Percentiles rank a stretch among this genome's conserved stretches.
These are phyloP conservation scores for Pygocentrus nattereri DNA, from an alignment of 2,797 vertebrate species.

Conservation along the genomic window DNA sequence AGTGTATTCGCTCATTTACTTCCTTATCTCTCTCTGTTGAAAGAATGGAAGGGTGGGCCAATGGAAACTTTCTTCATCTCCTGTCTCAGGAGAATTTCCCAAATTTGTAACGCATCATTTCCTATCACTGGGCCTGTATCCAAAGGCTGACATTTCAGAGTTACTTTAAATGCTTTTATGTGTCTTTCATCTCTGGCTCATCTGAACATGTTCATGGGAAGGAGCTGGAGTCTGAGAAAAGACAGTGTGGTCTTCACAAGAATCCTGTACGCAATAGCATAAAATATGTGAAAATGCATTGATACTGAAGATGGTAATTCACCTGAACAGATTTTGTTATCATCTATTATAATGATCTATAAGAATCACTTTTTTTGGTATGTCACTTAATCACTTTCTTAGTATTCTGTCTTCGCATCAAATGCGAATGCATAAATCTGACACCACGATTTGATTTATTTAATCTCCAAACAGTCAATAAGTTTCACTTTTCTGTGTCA, in stretches of 20 bases:
- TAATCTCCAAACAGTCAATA: too few species aligned
- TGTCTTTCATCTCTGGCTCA: conserved; percentile 5
- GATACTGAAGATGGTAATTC: neutral
- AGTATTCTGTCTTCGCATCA: too few species aligned
- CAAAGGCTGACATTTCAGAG: conserved; percentile 9
- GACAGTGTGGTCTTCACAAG: too few species aligned
- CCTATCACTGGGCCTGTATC: conserved; percentile 26
- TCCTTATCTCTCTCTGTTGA: neutral
- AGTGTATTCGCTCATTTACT: neutral
- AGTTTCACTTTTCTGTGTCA: too few species aligned
- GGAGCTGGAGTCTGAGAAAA: neutral
- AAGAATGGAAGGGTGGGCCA: conserved; percentile 28
- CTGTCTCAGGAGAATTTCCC: conserved; percentile 45
- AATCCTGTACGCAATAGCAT: too few species aligned
- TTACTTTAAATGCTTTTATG: neutral
- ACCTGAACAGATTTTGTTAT: neutral
- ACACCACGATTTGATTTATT: too few species aligned
- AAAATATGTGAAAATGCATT: neutral
- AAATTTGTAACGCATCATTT: conserved; percentile 53
- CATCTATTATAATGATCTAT: too few species aligned
- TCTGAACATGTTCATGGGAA: neutral
- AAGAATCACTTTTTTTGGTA: too few species aligned
- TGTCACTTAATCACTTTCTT: too few species aligned
- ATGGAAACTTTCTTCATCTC: conserved; percentile 54
- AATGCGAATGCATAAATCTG: too few species aligned